These are phyloP conservation scores for Intellagama lesueurii DNA, from an alignment of 2,797 vertebrate genomes.

Conservation along the genomic window DNA sequence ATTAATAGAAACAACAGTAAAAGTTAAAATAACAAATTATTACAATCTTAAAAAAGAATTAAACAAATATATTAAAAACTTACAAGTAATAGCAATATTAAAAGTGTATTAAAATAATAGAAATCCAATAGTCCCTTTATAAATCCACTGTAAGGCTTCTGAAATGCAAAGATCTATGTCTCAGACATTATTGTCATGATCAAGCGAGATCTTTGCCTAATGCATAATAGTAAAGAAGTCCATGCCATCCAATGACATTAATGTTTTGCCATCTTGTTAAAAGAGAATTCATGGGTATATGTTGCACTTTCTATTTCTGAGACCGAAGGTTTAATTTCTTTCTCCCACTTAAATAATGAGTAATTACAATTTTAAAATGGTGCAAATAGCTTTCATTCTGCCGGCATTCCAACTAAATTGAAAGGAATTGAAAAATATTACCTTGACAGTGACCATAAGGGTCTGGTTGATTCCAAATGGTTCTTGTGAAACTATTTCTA, in stretches of 20 bases:
- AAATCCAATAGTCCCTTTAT: too few relatives aligned
- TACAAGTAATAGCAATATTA: too few relatives aligned
- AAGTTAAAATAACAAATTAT: too few relatives aligned
- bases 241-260: not conserved
- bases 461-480: slow-evolving; percentile 94
- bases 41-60: too few relatives aligned
- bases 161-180: too few relatives aligned
- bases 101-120: too few relatives aligned
- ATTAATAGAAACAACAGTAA: too few relatives aligned
- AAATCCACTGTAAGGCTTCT: too few relatives aligned
- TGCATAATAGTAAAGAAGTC: not conserved
- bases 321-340: not conserved
- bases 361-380: not conserved
- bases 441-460: slow-evolving; percentile 88
- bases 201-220: not conserved
- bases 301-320: not conserved
- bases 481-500: slow-evolving; percentile 91
- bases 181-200: not conserved
- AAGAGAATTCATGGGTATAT: not conserved
- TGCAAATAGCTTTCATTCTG: not conserved
- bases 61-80: too few relatives aligned
- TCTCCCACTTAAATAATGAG: not conserved
- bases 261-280: not conserved
- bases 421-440: slow-evolving; percentile 53
- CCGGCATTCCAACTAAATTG: not conserved